A percentile compares a stretch with the other conserved stretches of the same genome.
Conservation (phyloP, 2,797 vertebrate genomes). For the Microctenopoma lineatum region DNA sequence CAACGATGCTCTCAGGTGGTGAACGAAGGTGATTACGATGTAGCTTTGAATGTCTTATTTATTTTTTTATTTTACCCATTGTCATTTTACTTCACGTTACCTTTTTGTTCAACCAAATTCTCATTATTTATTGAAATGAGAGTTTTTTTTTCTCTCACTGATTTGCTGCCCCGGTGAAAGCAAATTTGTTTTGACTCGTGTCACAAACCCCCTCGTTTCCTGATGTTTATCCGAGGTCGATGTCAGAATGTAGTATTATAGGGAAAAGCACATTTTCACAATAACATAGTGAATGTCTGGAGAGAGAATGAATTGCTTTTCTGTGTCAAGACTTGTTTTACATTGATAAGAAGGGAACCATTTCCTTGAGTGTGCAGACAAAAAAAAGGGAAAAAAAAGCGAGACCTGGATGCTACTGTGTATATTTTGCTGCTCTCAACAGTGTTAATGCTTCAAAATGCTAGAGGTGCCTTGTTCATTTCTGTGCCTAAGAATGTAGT, state of each 20-base stretch:
- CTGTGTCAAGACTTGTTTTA: slow-evolving; percentile 63
- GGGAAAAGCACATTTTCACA: slow-evolving; percentile 82
- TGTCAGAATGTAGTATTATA: slow-evolving; percentile 76
- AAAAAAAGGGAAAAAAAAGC: slow-evolving; percentile 52
- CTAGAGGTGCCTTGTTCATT: slow-evolving; percentile 88
- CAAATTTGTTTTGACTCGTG: slow-evolving; percentile 53
- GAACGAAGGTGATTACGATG: slow-evolving; percentile 83
- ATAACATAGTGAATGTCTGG: slow-evolving; percentile 75
- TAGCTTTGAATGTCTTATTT: slow-evolving; percentile 81
- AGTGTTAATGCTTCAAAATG: slow-evolving; percentile 83
- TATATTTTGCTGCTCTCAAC: slow-evolving; percentile 79
- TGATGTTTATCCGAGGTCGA: slow-evolving; percentile 58
- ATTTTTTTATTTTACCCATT: slow-evolving; percentile 66
- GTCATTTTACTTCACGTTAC: slow-evolving; percentile 81
- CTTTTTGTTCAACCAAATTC: slow-evolving; percentile 80
- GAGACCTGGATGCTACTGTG: slow-evolving; percentile 81
- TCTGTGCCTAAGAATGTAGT: slow-evolving; percentile 84
- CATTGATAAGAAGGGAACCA: slow-evolving; percentile 64
- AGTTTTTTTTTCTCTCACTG: slow-evolving; percentile 40
- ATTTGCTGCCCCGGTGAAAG: slow-evolving; percentile 67
- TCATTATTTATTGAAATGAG: slow-evolving; percentile 79
- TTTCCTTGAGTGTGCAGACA: slow-evolving; percentile 60
- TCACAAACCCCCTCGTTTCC: slow-evolving; percentile 56
- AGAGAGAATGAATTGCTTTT: slow-evolving; percentile 69
- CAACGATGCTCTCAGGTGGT: slow-evolving; percentile 91